A percentile compares a stretch with the other conserved stretches of the same genome.
phyloP scores from a whole-genome alignment of 2,113 vertebrate species.

The Corythoichthys intestinalis region DNA sequence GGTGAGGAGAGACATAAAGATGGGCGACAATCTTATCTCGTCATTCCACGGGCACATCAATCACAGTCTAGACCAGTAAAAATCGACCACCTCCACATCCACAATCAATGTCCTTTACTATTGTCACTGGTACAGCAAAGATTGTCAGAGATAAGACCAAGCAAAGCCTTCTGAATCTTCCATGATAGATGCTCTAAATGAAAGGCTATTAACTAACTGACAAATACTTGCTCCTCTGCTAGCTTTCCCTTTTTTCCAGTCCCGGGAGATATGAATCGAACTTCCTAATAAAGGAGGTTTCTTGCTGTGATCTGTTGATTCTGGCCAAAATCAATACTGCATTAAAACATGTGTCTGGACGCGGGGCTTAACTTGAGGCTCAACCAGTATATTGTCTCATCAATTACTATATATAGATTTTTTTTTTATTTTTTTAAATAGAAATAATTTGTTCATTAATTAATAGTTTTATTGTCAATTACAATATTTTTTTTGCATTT shows the following conservation, averaged over 20 bases:
- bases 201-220: constrained; percentile 59
- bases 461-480: neutral
- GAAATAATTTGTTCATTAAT: neutral
- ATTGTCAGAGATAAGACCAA: constrained; percentile 65
- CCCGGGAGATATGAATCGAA: constrained; percentile 22
- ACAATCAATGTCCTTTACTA: constrained; percentile 69
- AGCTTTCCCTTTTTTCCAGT: constrained; percentile 36
- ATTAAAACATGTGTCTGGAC: neutral
- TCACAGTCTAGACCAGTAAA: constrained; percentile 57
- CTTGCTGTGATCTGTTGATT: constrained; percentile 4
- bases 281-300: constrained; percentile 5
- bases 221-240: constrained; percentile 38
- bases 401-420: too few species aligned
- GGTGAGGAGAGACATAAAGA: constrained; percentile 58
- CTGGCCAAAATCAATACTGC: neutral
- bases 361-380: neutral
- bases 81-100: constrained; percentile 63
- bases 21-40: constrained; percentile 74
- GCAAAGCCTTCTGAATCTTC: constrained; percentile 38
- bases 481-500: neutral
- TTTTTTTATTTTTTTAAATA: neutral
- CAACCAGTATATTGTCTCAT: neutral
- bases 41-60: constrained; percentile 70
- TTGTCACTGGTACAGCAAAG: constrained; percentile 62
- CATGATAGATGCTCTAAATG: constrained; percentile 54